Evolutionary conservation across 2,888 invertebrate genomes (phyloP).

Genomic region (Ischnura elegans): DNA sequence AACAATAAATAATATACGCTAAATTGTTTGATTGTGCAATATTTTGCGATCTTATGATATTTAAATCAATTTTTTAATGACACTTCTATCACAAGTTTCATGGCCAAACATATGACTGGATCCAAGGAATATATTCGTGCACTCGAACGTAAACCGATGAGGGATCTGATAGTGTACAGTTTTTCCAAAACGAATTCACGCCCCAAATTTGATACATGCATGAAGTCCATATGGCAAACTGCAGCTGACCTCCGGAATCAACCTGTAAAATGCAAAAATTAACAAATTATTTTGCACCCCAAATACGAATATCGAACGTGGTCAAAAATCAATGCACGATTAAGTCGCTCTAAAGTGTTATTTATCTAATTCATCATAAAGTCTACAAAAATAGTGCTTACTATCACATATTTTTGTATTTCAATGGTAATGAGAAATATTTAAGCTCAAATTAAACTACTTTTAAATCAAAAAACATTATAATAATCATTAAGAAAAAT

Average conservation of each 20-base stretch:
- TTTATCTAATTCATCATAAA: too few species aligned
- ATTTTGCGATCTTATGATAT: not conserved
- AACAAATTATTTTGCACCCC: too few species aligned
- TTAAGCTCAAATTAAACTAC: too few species aligned
- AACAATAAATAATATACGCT: not conserved
- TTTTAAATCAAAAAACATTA: too few species aligned
- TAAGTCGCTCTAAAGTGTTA: too few species aligned
- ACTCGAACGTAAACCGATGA: not conserved
- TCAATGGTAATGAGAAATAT: too few species aligned
- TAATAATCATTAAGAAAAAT: too few species aligned
- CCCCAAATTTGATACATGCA: conserved; percentile 22
- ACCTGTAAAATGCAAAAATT: not conserved
- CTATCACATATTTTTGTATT: too few species aligned
- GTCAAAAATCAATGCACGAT: too few species aligned
- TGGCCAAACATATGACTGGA: conserved; percentile 13
- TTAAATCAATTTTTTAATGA: not conserved
- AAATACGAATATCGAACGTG: too few species aligned
- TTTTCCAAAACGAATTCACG: conserved; percentile 10
- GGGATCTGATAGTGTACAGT: not conserved
- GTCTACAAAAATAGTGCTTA: too few species aligned
- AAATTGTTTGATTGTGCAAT: not conserved
- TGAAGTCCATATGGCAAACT: not conserved
- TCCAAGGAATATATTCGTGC: not conserved
- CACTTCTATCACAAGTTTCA: not conserved
- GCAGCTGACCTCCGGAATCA: not conserved